phyloP scores from a whole-genome alignment of 1,140 invertebrate genomes.

The Galleria mellonella region DNA sequence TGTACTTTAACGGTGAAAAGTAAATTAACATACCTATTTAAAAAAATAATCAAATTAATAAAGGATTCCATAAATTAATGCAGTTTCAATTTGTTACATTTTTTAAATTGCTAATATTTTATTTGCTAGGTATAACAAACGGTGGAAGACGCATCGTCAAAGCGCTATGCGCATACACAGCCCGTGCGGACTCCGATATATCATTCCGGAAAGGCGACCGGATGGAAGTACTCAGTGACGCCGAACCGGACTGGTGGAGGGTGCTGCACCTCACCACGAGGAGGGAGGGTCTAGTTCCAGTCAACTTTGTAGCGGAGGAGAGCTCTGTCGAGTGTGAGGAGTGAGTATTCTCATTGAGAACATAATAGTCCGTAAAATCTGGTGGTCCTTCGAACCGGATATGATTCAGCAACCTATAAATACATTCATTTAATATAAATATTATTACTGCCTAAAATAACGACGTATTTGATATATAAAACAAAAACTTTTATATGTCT shows the following conservation, averaged over 20 bases:
- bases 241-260: constrained; percentile 95
- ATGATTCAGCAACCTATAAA: too few relatives aligned
- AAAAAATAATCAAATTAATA: too few relatives aligned
- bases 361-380: too few relatives aligned
- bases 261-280: constrained; percentile 90
- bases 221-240: constrained; percentile 92
- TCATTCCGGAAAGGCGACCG: constrained; percentile 94
- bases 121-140: constrained; percentile 52
- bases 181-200: constrained; percentile 91
- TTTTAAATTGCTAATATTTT: neutral
- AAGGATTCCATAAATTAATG: too few relatives aligned
- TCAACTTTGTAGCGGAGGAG: constrained; percentile 95
- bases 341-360: constrained; percentile 85
- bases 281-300: constrained; percentile 91
- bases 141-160: constrained; percentile 83
- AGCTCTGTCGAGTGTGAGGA: constrained; percentile 96
- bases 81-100: too few relatives aligned
- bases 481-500: too few relatives aligned
- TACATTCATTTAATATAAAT: too few relatives aligned
- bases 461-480: too few relatives aligned
- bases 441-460: too few relatives aligned
- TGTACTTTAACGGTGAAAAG: too few relatives aligned
- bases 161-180: constrained; percentile 93
- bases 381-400: too few relatives aligned
- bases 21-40: too few relatives aligned